Conservation (phyloP, 2,113 vertebrate genomes). For the Amphiprion ocellaris region DNA sequence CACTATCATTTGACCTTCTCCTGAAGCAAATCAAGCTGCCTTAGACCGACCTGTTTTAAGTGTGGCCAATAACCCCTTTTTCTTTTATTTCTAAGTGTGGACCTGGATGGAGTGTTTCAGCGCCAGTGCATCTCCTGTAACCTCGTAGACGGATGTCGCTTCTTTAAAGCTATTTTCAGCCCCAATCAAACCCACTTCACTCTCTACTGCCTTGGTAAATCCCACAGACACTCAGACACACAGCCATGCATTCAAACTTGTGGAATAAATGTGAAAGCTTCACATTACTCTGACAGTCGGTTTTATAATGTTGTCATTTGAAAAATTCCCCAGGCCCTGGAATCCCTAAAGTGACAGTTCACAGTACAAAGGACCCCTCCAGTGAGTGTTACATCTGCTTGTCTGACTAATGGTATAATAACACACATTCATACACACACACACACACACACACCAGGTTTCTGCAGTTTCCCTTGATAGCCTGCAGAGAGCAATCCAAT, state of each 20-base stretch:
- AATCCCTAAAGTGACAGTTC: constrained; percentile 85
- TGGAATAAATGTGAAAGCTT: not conserved
- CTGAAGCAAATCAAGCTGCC: constrained; percentile 12
- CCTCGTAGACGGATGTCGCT: constrained; percentile 84
- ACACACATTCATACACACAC: constrained; percentile 5
- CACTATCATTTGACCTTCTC: constrained; percentile 21
- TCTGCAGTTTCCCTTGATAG: constrained; percentile 33
- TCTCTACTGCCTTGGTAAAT: constrained; percentile 86
- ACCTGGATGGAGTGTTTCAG: constrained; percentile 83
- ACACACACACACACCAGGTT: not conserved
- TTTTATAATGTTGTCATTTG: constrained; percentile 37
- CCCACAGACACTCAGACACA: not conserved
- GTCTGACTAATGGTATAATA: constrained; percentile 38
- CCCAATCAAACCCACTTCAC: constrained; percentile 83
- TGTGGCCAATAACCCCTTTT: constrained; percentile 29
- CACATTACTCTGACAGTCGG: constrained; percentile 11
- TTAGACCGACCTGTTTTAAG: not conserved
- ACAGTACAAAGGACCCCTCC: constrained; percentile 82
- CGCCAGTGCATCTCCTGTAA: constrained; percentile 86
- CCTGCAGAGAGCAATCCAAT: constrained; percentile 50
- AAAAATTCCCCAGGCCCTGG: constrained; percentile 81
- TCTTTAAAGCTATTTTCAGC: constrained; percentile 85
- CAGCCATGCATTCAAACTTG: not conserved
- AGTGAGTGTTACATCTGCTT: constrained; percentile 78
- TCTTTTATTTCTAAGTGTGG: constrained; percentile 75